Conservation (phyloP, 2,113 vertebrate species). For the Pimephales promelas region DNA sequence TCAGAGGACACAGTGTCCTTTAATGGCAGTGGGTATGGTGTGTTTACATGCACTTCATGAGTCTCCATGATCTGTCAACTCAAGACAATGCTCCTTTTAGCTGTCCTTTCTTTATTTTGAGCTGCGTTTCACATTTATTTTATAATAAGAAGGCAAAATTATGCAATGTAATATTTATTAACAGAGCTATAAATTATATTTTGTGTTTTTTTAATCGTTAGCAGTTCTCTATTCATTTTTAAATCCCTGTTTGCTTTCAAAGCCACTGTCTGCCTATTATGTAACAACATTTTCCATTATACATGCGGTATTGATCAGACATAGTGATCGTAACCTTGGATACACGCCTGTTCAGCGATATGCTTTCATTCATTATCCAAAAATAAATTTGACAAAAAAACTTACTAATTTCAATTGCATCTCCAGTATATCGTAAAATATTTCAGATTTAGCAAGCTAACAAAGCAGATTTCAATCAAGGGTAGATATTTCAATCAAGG, state of each 20-base stretch:
- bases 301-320: constrained; percentile 64
- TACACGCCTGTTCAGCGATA: not conserved
- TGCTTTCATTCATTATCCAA: not conserved
- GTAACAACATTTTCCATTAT: constrained; percentile 61
- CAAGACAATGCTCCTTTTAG: constrained; percentile 2
- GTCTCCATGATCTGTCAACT: constrained; percentile 24
- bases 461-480: no score
- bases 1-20: constrained; percentile 68
- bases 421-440: not conserved
- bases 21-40: constrained; percentile 49
- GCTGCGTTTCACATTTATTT: not conserved
- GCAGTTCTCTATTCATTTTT: not conserved
- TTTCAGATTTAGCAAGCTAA: no score
- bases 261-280: constrained; percentile 42
- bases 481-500: no score
- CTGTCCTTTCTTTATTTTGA: not conserved
- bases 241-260: constrained; percentile 28
- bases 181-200: constrained; percentile 22
- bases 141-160: not conserved
- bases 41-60: constrained; percentile 45
- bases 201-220: not conserved
- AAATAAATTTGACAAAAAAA: not conserved
- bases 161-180: not conserved
- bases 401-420: no score
- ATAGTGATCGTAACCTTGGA: not conserved